These are phyloP conservation scores for Elachura formosa DNA, from an alignment of 2,113 vertebrate genomes.

Conservation along the genomic window DNA sequence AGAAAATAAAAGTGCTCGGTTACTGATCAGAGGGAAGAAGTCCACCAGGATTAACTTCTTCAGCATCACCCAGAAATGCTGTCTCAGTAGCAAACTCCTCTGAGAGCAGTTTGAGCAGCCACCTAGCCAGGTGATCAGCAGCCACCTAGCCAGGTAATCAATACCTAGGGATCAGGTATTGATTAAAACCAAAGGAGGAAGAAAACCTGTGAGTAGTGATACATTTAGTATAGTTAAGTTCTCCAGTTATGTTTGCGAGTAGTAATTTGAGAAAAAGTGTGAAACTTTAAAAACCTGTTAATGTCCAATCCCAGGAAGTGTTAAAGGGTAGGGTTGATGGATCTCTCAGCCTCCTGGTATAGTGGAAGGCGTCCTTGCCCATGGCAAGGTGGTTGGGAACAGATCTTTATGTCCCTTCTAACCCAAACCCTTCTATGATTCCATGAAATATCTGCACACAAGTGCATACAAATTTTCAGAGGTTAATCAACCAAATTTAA, in stretches of 20 bases:
- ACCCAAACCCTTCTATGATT: not conserved
- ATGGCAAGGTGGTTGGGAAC: not conserved
- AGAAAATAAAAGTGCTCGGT: not conserved
- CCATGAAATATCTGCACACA: not conserved
- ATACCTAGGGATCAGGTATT: not conserved
- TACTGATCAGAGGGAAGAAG: not conserved
- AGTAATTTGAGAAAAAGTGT: not conserved
- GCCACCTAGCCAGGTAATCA: not conserved
- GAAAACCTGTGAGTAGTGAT: not conserved
- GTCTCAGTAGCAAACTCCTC: not conserved
- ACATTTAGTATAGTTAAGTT: not conserved
- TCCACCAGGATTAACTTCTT: not conserved
- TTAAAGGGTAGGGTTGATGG: not conserved
- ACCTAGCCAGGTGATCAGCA: not conserved
- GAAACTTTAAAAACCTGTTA: not conserved
- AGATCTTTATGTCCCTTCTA: not conserved
- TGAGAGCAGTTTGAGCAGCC: not conserved
- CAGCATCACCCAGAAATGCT: not conserved
- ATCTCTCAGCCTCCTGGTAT: not conserved
- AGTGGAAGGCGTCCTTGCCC: not conserved
- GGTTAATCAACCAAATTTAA: not conserved
- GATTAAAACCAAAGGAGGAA: not conserved
- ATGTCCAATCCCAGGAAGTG: not conserved
- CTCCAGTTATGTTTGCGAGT: not conserved
- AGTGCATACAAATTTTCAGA: not conserved